Base-by-base conservation (phyloP, 2,797 vertebrate genomes). In the Diceros bicornis region DNA sequence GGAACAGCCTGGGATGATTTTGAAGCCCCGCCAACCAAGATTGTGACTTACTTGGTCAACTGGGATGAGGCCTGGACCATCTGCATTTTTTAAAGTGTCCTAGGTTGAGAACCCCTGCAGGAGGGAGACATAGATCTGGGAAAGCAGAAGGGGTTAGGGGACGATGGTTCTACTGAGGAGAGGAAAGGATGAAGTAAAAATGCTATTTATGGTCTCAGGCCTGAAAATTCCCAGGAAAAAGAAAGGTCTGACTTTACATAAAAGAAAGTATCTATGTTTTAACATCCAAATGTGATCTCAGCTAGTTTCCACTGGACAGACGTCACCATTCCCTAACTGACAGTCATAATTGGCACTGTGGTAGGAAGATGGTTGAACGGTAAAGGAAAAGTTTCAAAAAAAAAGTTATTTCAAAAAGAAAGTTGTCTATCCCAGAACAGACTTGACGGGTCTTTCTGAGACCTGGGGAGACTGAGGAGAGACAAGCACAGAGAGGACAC, bases 241-340 rank as follows among this genome's bases (percentile, higher is more conserved):
- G 71, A 87, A 94, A 81, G 41, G 25, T 52, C 78, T 94, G 93
- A 95, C 8, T 96, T 95, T 50, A 93, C 86, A 81, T 82, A 96
- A 94, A 94, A 96, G 79, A 68, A 94, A 96, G 71, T 55, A 96
- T 96, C 93, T 72, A 62, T 81, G 66, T 77, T 87, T 94, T 78
- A 92, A 72, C 84, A 69, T 94, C 95, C 96, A 97, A 98, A 92
- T 88, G 96, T 96, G 96, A 98, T 82, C 96, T 98, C 93, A 97
- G 79, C 75, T 88, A 92, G 61, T 98, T 98, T 96, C 95, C 97
- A 97, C 81, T 85, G 92, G 37, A 61, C 44, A 61, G 93, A 92
- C 62, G 32, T 96, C 98, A 95, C 69, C 74, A 27, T 69, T 86
- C 85, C 59, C 91, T 77, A 57, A 84, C 78, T 84, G 92, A 93